These are phyloP conservation scores for Drosophila pandora DNA, from an alignment of 1,140 invertebrate species.

Conservation along the genomic window DNA sequence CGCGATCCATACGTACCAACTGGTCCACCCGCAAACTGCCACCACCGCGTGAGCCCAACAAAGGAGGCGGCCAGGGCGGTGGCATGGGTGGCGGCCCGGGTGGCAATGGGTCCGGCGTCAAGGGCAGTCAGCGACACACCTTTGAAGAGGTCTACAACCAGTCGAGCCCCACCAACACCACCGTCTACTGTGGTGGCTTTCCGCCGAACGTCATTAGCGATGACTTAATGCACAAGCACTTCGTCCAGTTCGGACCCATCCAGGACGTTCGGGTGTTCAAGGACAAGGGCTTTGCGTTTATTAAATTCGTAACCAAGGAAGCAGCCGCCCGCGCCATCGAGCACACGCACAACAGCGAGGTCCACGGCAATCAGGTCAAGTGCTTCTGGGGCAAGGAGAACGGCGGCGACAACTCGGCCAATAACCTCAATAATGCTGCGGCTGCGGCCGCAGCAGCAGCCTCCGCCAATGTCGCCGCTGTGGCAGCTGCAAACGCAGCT, in stretches of 20 bases:
- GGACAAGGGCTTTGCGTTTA: conserved; percentile 99
- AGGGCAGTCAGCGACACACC: conserved; percentile 86
- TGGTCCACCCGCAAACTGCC: conserved; percentile 99
- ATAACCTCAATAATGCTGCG: conserved; percentile 64
- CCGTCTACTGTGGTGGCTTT: conserved; percentile 99
- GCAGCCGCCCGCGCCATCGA: conserved; percentile 98
- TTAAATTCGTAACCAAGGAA: conserved; percentile 99
- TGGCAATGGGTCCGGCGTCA: conserved; percentile 70
- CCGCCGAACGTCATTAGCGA: conserved; percentile 96
- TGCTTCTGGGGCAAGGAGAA: conserved; percentile 99
- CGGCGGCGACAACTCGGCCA: conserved; percentile 78
- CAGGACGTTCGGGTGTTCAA: conserved; percentile 99
- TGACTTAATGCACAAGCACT: conserved; percentile 97
- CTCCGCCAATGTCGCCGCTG: conserved; percentile 72
- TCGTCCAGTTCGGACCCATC: conserved; percentile 96
- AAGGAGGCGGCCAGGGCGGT: conserved; percentile 83
- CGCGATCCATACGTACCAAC: conserved; percentile 98
- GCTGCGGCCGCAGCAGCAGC: conserved; percentile 70
- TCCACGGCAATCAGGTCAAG: conserved; percentile 97
- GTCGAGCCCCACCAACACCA: conserved; percentile 99
- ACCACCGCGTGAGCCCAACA: conserved; percentile 86
- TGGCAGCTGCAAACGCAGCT: conserved; percentile 71
- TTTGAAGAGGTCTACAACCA: conserved; percentile 96
- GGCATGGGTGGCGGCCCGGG: conserved; percentile 64
- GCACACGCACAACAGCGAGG: conserved; percentile 97